These are phyloP conservation scores for Aegithalos caudatus DNA, from an alignment of 2,113 vertebrate species.

Conservation along the genomic window DNA sequence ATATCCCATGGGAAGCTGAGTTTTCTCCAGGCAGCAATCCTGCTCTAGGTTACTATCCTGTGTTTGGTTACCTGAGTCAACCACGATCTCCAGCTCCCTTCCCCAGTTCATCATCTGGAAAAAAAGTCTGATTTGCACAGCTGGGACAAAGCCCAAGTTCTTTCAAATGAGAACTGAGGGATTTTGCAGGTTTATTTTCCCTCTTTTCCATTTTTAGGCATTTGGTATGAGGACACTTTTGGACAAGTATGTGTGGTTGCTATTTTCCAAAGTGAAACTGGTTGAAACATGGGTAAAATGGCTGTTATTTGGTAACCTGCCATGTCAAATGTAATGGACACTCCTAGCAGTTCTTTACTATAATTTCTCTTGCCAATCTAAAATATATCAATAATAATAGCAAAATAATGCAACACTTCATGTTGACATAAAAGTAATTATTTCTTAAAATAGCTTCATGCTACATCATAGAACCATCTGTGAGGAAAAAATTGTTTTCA, in stretches of 20 bases:
- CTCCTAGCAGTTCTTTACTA: background rate
- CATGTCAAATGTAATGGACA: background rate
- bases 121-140: background rate
- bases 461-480: background rate
- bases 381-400: background rate
- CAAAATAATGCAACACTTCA: background rate
- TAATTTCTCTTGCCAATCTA: background rate
- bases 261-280: background rate
- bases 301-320: background rate
- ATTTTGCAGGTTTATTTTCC: background rate
- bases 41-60: background rate
- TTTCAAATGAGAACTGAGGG: background rate
- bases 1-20: fast-evolving
- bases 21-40: background rate
- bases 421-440: background rate
- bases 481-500: background rate
- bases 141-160: background rate
- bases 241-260: background rate
- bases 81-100: background rate
- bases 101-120: background rate
- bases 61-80: background rate
- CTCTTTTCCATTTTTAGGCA: background rate
- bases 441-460: background rate
- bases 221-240: background rate
- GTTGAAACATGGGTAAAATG: background rate